Evolutionary conservation across 1,140 invertebrate species (phyloP).

Genomic region (Nymphalis io): DNA sequence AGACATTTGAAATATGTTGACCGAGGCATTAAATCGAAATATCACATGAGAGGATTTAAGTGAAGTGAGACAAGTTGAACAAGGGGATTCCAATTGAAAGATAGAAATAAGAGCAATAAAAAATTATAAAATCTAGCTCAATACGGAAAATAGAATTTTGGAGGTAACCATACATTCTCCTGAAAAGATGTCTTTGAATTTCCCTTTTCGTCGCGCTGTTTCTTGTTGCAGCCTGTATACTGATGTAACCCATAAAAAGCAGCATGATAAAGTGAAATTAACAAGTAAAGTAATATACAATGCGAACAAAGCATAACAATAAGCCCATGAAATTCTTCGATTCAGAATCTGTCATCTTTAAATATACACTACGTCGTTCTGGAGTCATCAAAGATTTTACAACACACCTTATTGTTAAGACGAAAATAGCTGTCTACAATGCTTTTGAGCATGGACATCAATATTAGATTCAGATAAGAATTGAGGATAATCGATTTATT

Average conservation of each 20-base stretch:
- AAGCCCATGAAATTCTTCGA: conserved; percentile 66
- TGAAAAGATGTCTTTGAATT: conserved; percentile 89
- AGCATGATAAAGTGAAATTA: conserved; percentile 82
- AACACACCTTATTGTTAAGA: conserved; percentile 39
- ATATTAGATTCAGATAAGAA: conserved; percentile 75
- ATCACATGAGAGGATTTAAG: conserved; percentile 8
- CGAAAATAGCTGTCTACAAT: conserved; percentile 54
- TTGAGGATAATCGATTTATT: conserved; percentile 80
- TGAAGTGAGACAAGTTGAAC: conserved; percentile 15
- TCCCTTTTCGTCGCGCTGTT: conserved; percentile 86
- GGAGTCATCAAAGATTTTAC: conserved; percentile 38
- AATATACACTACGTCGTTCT: conserved; percentile 39
- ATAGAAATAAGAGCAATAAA: conserved; percentile 50
- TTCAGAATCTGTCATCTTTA: conserved; percentile 57
- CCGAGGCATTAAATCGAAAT: conserved; percentile 11
- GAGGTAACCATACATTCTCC: conserved; percentile 85
- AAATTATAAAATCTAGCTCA: conserved; percentile 70
- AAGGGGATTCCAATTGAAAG: conserved; percentile 24
- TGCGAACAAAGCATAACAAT: conserved; percentile 76
- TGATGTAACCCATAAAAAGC: conserved; percentile 83
- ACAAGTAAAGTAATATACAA: conserved; percentile 74
- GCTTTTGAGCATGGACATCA: conserved; percentile 55
- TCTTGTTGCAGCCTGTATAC: conserved; percentile 87
- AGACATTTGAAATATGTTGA: conserved; percentile 11
- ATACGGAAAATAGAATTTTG: conserved; percentile 75